These are phyloP conservation scores for Ips typographus DNA, from an alignment of 1,140 invertebrate genomes.

Conservation along the genomic window DNA sequence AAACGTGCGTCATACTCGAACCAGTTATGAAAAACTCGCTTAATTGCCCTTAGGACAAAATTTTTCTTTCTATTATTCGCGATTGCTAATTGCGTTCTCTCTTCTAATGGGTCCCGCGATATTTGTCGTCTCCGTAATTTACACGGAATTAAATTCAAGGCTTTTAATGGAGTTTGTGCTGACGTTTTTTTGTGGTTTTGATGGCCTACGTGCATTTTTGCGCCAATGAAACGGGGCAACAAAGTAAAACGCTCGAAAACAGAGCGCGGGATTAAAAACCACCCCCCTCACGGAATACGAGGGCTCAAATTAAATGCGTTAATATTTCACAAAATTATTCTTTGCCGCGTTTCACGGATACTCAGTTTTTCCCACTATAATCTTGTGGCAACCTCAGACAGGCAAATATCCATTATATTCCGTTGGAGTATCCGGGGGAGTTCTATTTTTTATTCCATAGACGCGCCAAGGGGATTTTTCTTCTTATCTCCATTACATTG, in stretches of 20 bases:
- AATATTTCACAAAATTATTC: slow-evolving; percentile 17
- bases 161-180: background rate
- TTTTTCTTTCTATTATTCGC: slow-evolving; percentile 1
- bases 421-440: background rate
- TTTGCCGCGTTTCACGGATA: slow-evolving; percentile 11
- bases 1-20: background rate
- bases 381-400: background rate
- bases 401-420: too few relatives aligned
- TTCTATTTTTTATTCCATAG: slow-evolving; percentile 21
- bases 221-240: background rate
- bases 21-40: too few relatives aligned
- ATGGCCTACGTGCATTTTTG: background rate
- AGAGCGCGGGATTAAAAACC: too few relatives aligned
- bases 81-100: background rate
- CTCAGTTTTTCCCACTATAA: background rate
- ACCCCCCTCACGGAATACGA: background rate
- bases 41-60: too few relatives aligned
- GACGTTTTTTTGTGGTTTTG: too few relatives aligned
- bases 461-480: slow-evolving; percentile 16
- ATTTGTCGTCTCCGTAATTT: slow-evolving; percentile 7
- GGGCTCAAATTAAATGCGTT: slow-evolving; percentile 13
- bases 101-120: background rate
- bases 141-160: slow-evolving; percentile 9
- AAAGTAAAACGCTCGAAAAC: too few relatives aligned
- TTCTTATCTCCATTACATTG: slow-evolving; percentile 29